Conservation (phyloP, 2,888 invertebrate genomes). For the Polylopha cassiicola region DNA sequence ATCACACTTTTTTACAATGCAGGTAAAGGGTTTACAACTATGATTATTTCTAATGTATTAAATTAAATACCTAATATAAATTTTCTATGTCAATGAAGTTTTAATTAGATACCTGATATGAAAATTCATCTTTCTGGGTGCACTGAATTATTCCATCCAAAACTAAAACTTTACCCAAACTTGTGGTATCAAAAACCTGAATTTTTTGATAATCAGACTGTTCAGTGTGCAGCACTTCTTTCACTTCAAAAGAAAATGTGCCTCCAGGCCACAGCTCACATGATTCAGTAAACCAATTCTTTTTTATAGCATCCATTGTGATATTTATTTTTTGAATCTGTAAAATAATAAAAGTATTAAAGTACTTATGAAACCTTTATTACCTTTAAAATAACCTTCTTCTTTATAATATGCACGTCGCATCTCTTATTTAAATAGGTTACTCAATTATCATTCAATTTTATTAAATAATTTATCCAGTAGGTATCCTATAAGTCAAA, state of each 20-base stretch:
- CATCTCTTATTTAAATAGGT: too few relatives aligned
- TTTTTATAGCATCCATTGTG: conserved; percentile 82
- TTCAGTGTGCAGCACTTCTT: conserved; percentile 85
- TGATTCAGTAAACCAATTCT: conserved; percentile 96
- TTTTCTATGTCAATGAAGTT: not conserved
- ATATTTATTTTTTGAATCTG: conserved; percentile 1
- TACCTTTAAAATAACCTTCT: not conserved
- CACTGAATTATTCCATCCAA: conserved; percentile 98
- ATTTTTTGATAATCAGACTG: conserved; percentile 92
- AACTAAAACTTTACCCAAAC: conserved; percentile 91
- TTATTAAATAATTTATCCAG: too few relatives aligned
- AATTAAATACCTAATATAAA: not conserved
- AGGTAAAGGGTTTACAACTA: too few relatives aligned
- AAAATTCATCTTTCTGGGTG: conserved; percentile 96
- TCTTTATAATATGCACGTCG: too few relatives aligned
- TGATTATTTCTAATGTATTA: not conserved
- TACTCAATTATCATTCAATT: too few relatives aligned
- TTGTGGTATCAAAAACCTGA: conserved; percentile 85
- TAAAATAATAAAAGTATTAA: not conserved
- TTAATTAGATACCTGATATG: conserved; percentile 83
- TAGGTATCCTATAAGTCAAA: too few relatives aligned
- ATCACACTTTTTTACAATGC: too few relatives aligned
- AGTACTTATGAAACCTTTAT: not conserved
- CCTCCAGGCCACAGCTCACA: conserved; percentile 95
- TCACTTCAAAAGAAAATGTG: conserved; percentile 90